Percentiles rank a stretch among this genome's conserved stretches.
Evolutionary conservation across 2,888 invertebrate genomes (phyloP).

Genomic region (Habrosyne pyritoides): DNA sequence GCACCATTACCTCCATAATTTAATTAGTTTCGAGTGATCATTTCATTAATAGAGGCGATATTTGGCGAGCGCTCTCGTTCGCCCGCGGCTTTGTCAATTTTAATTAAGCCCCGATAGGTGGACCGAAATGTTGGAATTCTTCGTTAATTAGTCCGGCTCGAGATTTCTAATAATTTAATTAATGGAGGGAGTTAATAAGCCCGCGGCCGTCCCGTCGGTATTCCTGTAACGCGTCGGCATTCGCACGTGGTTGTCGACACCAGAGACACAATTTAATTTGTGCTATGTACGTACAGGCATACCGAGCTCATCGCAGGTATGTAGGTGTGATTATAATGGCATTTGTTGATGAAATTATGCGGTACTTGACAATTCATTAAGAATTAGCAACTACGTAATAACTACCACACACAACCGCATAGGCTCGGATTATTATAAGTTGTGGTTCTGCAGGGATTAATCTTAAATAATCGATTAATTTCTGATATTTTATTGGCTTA

Average conservation of each 20-base stretch:
- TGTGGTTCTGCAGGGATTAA: not conserved
- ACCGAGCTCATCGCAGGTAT: conserved; percentile 12
- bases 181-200: conserved; percentile 78
- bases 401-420: not conserved
- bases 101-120: conserved; percentile 81
- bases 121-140: conserved; percentile 82
- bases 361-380: not conserved
- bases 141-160: conserved; percentile 79
- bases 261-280: conserved; percentile 38
- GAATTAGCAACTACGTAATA: not conserved
- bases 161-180: conserved; percentile 84
- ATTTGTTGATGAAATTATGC: conserved; percentile 2
- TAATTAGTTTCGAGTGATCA: conserved; percentile 83
- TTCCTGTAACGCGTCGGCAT: conserved; percentile 67
- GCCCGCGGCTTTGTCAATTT: conserved; percentile 81
- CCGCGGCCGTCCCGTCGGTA: conserved; percentile 61
- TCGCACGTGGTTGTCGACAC: conserved; percentile 44
- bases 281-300: conserved; percentile 14
- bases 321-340: conserved; percentile 4
- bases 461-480: not conserved
- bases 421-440: too few relatives aligned
- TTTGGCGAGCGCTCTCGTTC: conserved; percentile 72
- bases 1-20: conserved; percentile 82
- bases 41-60: conserved; percentile 81
- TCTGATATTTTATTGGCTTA: not conserved